Base-by-base conservation (phyloP, 1,140 invertebrate species). In the Drosophila teissieri region DNA sequence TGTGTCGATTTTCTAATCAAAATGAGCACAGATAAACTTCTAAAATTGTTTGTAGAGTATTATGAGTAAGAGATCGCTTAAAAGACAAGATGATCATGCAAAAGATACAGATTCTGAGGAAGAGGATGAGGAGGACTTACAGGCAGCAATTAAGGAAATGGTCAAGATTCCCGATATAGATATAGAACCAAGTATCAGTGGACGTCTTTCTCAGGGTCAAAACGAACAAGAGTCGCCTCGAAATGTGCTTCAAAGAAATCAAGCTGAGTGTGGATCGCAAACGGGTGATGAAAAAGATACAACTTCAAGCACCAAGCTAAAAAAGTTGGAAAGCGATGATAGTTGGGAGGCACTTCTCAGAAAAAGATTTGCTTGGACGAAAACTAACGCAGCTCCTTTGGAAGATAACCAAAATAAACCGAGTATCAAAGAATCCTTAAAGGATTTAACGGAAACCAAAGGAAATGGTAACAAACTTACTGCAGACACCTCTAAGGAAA, bases 1-100 rank as follows among this genome's bases (percentile, higher is more conserved):
- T 57, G 48, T 22, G 63, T 49, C 51, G 80, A 88, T 89, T 83
- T 89, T 80, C 60, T 61, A 83, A 70, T 89, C 84, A 83, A 78
- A 17, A 54, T 19, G 27, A 48, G 42, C 37, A 39, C 3, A 52
- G 27, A 2, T 42, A 39, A 36, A 53, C 52, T 53, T 11, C 34
- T 31, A 12, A 8, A 11, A 12, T 36, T 24, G 24, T 24, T 24
- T 5, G 24, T 12, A 11, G 6, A 5, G 12, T 39, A 54, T 6
- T 27, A 74, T 53, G 70, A 74, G 17, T 51, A 27, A 31, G 2
- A 51, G 39, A 14, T 22, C 7, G 2, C n/a, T 19, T 2, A 17
- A 24, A 11, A 19, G 55, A 12, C 52, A 12, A 46, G 45, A 36
- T 39, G 48, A 8, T 12, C 37, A 53, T 15, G 31, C 48, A 5